Evolutionary conservation across 2,888 invertebrate genomes (phyloP), one percentile per base, ranked within the genome.

Genomic region (Gisinianus flammeolus): DNA sequence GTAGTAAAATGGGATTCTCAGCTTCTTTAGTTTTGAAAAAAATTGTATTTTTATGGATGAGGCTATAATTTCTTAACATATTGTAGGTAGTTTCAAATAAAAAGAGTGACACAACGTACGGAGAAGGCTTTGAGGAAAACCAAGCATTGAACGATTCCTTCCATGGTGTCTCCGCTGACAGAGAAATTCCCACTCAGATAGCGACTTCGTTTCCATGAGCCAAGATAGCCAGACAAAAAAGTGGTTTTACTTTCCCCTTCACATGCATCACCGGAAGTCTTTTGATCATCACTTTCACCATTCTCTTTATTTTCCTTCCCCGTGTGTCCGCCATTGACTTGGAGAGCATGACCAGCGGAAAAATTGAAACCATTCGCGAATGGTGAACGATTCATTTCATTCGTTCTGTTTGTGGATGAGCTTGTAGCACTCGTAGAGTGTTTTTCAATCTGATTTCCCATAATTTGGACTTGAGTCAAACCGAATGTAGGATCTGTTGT

Each of bases 101-200:
- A n/a, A n/a, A n/a, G n/a, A n/a, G n/a, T n/a, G n/a, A n/a, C n/a
- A n/a, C n/a, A 31, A 81, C 78, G 93, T 90, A 95, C 95, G 93
- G 94, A 94, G 88, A 95, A 95, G 58, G 95, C 95, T 88, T 95
- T 95, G 87, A 95, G 91, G 89, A 95, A 95, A 85, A 95, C 95
- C 86, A 95, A 91, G 87, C 95, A 95, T 89, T 95, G 95, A 87
- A 95, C 94, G 86, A 95, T 95, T 85, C 94, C 95, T 87, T 95
- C 95, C 94, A 95, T 95, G 80, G 95, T 95, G 88, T 95, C 95
- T 76, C 95, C 95, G 68, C 94, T 94, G 80, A 95, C 91, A 86
- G 94, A 94, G 88, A 95, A 95, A 74, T 94, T 94, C 85, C 95
- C 95, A 24, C 94, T 93, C 82, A 95, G 90, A 87, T 94, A 94